A percentile compares a stretch with the other conserved stretches of the same genome.
Conservation (phyloP, 2,888 invertebrate species). For the Ernsta delagoae region DNA sequence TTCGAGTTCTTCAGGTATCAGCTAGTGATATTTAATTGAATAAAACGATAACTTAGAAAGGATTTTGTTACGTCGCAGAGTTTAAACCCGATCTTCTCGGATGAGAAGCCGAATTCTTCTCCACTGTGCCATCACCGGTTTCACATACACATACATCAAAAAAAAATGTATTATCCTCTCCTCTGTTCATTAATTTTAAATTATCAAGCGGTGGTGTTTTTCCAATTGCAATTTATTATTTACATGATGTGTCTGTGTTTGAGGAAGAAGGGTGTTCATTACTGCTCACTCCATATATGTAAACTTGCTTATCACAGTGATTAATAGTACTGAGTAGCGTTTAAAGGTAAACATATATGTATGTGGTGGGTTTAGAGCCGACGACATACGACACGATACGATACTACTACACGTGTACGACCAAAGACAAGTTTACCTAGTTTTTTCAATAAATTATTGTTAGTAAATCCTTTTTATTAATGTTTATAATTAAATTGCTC, state of each 20-base stretch:
- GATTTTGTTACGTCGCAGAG: no score
- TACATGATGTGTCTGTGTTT: conserved; percentile 43
- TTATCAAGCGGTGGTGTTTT: conserved; percentile 42
- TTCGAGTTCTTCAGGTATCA: no score
- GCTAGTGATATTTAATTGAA: no score
- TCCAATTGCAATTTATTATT: conserved; percentile 47
- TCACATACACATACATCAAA: conserved; percentile 9
- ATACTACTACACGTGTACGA: background rate
- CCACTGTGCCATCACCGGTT: no score
- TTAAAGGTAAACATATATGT: conserved; percentile 32
- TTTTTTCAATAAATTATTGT: no score
- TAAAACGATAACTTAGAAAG: no score
- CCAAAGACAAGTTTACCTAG: no score
- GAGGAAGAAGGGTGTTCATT: conserved; percentile 41
- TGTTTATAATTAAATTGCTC: no score
- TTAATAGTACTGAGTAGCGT: conserved; percentile 40
- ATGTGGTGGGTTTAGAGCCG: conserved; percentile 13
- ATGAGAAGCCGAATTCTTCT: no score
- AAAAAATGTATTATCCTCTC: conserved; percentile 29
- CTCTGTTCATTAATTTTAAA: conserved; percentile 37
- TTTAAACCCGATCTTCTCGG: no score
- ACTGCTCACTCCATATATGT: conserved; percentile 44
- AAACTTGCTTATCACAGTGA: conserved; percentile 45
- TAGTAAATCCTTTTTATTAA: no score
- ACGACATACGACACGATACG: conserved; percentile 10